Evolutionary conservation across 2,797 vertebrate genomes (phyloP).

Genomic region (Spheniscus humboldti): DNA sequence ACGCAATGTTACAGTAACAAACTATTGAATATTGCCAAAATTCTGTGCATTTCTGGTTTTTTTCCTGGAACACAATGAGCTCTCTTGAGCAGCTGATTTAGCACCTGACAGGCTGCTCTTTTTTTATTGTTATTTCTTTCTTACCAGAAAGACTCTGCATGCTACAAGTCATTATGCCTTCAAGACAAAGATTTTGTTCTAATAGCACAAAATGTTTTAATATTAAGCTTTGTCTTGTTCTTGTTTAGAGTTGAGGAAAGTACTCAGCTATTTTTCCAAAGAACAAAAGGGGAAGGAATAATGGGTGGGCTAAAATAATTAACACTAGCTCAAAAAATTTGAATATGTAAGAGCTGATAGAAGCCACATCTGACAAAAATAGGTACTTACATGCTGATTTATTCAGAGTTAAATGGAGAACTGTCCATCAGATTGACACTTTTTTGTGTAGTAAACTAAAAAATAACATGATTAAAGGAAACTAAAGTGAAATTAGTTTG

Average conservation of each 20-base stretch:
- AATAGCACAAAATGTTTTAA: not conserved
- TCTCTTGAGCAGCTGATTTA: not conserved
- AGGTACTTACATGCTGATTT: not conserved
- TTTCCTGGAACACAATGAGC: not conserved
- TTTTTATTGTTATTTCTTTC: not conserved
- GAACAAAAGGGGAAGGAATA: not conserved
- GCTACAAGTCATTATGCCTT: not conserved
- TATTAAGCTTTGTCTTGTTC: not conserved
- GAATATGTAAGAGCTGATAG: not conserved
- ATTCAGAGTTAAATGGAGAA: not conserved
- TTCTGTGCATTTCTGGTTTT: not conserved
- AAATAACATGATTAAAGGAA: not conserved
- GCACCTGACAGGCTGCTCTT: not conserved
- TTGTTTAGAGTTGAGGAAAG: not conserved
- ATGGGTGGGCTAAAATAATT: not conserved
- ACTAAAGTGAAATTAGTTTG: not conserved
- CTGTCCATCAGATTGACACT: not conserved
- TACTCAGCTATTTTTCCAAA: not conserved
- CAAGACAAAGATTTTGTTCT: not conserved
- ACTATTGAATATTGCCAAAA: not conserved
- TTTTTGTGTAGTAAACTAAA: not conserved
- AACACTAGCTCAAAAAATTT: not conserved
- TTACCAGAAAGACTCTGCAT: not conserved
- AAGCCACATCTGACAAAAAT: not conserved
- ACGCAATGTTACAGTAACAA: not conserved